Base-by-base conservation (phyloP, 2,797 vertebrate genomes). In the Sorex maritimensis region DNA sequence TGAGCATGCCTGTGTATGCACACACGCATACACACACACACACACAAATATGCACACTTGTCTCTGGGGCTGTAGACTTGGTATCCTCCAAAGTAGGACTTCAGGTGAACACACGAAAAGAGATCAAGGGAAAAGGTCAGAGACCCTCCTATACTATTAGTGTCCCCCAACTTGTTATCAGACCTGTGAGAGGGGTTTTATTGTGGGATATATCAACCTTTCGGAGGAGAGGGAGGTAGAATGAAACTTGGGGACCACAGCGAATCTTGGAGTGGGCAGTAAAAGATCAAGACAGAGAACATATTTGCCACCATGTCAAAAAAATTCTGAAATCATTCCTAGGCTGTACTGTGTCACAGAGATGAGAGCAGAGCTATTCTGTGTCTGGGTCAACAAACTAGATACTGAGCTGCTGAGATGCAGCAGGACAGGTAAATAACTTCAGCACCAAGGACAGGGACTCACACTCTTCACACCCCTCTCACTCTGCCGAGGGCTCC, bases 371-470 rank as follows among this genome's bases (percentile, higher is more conserved):
- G 34, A 52, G 24, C 19, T 89, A 61, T 21, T 61, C 58, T 61
- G 58, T 61, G 19, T 91, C 84, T 49, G 30, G 46, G 78, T 17
- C 81, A 68, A 55, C 13, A 63, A 63, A 83, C n/a, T 55, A 80
- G 34, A 79, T 13, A 34, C 30, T 65, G 73, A 90, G 38, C 65
- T 26, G 6, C 41, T 10, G 69, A 79, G 23, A 78, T 13, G 15
- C 8, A 74, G 2, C 21, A 67, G 28, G 73, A 87, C 86, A 81
- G 24, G 38, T 49, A 21, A 63, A 49, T 26, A 3, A 46, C 21
- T 74, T 88, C 88, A 93, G 93, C 46, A 91, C 73, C 68, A 68
- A 0, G 15, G 67, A 78, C 78, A 81, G 83, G 26, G 5, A 69
- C 2, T 7, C 10, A 2, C 49, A 8, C 49, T 52, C 49, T 14